phyloP scores from a whole-genome alignment of 2,113 vertebrate species.

The Poeciliopsis prolifica region DNA sequence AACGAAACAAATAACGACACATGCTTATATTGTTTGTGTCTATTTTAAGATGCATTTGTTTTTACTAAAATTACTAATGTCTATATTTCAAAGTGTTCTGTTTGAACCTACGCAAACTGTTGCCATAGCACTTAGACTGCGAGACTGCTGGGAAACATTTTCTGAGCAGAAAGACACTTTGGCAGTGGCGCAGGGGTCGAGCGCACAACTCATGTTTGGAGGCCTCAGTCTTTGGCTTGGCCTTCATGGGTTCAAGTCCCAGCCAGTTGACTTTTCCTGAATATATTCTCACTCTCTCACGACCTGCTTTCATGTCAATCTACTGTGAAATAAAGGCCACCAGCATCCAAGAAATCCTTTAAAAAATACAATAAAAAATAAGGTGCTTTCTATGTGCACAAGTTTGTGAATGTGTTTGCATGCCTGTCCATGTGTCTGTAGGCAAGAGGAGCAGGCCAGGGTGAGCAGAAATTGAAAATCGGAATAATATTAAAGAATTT shows the following conservation, averaged over 20 bases:
- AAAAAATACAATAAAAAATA: no score
- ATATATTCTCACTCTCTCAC: no score
- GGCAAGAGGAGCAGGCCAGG: conserved; percentile 40
- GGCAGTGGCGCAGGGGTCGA: no score
- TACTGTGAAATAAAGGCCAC: no score
- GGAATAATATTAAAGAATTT: conserved; percentile 61
- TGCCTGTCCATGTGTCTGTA: conserved; percentile 17
- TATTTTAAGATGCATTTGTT: conserved; percentile 16
- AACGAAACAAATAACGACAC: conserved; percentile 2
- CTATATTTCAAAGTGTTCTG: neutral
- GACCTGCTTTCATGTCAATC: no score
- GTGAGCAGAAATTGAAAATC: conserved; percentile 58
- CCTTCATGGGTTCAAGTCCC: no score
- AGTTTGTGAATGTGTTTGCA: conserved; percentile 7
- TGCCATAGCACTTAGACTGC: conserved; percentile 45
- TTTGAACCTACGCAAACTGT: conserved; percentile 47
- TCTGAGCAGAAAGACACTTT: conserved; percentile 53
- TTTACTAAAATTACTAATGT: neutral
- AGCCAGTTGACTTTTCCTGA: no score
- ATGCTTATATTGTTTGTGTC: conserved; percentile 15
- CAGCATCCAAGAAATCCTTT: no score
- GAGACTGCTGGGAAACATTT: conserved; percentile 28
- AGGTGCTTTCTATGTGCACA: neutral
- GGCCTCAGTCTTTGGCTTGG: no score
- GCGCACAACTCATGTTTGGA: no score